These are phyloP conservation scores for Sinopyrophorus schimmeli DNA, from an alignment of 2,888 invertebrate species.

Conservation along the genomic window DNA sequence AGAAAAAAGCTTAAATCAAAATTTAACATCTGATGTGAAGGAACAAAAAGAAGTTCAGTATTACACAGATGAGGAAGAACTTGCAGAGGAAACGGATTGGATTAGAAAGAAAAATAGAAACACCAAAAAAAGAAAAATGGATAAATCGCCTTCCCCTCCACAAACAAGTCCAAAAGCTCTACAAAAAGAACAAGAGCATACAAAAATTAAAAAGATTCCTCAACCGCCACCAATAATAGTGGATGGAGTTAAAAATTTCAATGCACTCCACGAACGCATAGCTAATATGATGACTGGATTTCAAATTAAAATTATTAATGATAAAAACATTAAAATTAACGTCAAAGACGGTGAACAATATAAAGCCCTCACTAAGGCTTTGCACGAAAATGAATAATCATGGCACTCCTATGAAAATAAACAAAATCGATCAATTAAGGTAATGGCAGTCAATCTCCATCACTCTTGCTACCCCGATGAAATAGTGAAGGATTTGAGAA, in stretches of 20 bases:
- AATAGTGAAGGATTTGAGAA: constrained; percentile 10
- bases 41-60: constrained; percentile 6
- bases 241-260: constrained; percentile 14
- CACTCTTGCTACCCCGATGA: constrained; percentile 6
- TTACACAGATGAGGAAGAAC: constrained; percentile 15
- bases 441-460: constrained; percentile 10
- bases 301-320: constrained; percentile 18
- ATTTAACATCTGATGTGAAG: constrained; percentile 5
- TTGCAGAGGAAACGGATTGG: constrained; percentile 14
- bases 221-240: constrained; percentile 19
- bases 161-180: constrained; percentile 5
- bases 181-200: constrained; percentile 13
- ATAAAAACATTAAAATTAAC: constrained; percentile 16
- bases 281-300: constrained; percentile 8
- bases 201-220: constrained; percentile 11
- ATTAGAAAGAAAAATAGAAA: constrained; percentile 16
- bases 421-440: constrained; percentile 17
- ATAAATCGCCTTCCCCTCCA: constrained; percentile 16
- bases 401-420: constrained; percentile 22
- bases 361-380: constrained; percentile 5
- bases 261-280: constrained; percentile 9
- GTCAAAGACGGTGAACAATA: constrained; percentile 14
- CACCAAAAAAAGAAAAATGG: constrained; percentile 24
- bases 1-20: constrained; percentile 14
- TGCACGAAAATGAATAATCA: constrained; percentile 10